Evolutionary conservation across 1,140 invertebrate species (phyloP), one percentile per base, ranked within the genome.

Genomic region (Paracyclopina nana): DNA sequence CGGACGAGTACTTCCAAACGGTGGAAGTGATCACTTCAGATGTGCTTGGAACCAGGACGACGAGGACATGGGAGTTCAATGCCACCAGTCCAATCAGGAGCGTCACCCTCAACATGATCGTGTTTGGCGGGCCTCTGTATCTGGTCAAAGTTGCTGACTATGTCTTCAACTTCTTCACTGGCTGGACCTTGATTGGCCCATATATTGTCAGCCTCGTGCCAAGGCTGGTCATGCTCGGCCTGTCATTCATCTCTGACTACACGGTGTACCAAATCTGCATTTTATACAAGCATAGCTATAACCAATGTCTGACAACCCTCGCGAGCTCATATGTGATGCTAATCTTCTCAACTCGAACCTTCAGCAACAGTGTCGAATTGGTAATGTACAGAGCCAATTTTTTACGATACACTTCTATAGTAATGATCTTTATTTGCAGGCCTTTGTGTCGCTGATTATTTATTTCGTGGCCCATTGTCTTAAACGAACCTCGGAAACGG

Each of bases 1-100:
- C 50, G 4, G 50, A 52, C 34, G 50, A 52, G 25, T 52, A 44
- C 22, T 52, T 52, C 40, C 50, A 52, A 22, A 42, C 50, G 18
- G 20, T 52, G 18, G 50, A 52, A 44, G 50, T 52, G 11, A 29
- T 40, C 27, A 27, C 34, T 20, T 34, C 38, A 6, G 50, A 52
- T 45, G 40, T 52, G 16, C 27, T 52, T 27, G 8, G 18, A 34
- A 12, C 40, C n/a, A 16, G 43, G 8, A 27, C 27, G 25, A 20
- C 43, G 16, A 22, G 43, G 16, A 16, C 50, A 8, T 52, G 50
- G 50, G 50, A 52, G 40, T 52, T 52, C 40, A 52, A 52, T 22
- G 34, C 27, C 14, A 52, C 50, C 12, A 20, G 18, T 44, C 50
- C 50, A 9, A 18, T 52, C 4, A 8, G 48, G 29, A 42, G 34